A percentile compares a stretch with the other conserved stretches of the same genome.
phyloP scores from a whole-genome alignment of 1,140 invertebrate genomes.

The Rhopalosiphum padi region DNA sequence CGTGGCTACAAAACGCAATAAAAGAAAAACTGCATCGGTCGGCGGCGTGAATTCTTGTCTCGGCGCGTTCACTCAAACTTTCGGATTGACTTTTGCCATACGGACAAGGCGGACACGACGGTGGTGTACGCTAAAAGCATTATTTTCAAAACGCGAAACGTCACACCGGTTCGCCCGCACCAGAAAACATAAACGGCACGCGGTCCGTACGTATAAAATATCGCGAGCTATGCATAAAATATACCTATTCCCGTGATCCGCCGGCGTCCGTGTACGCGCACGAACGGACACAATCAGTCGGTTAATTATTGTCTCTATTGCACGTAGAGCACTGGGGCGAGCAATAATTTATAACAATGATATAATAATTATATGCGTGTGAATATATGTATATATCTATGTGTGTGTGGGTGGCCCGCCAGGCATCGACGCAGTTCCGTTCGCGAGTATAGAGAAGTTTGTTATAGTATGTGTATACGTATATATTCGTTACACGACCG shows the following conservation, averaged over 20 bases:
- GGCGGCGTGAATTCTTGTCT: too few species aligned
- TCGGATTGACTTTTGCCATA: too few species aligned
- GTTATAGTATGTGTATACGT: not conserved
- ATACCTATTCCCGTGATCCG: too few species aligned
- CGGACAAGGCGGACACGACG: too few species aligned
- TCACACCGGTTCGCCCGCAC: too few species aligned
- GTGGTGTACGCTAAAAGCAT: too few species aligned
- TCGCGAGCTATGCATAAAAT: too few species aligned
- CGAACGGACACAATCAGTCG: not conserved
- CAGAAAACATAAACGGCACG: too few species aligned
- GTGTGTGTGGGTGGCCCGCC: not conserved
- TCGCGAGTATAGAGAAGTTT: not conserved
- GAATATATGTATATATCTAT: not conserved
- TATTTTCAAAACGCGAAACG: too few species aligned
- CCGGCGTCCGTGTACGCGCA: too few species aligned
- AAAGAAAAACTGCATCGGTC: not conserved
- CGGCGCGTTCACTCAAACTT: too few species aligned
- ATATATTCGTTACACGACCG: not conserved
- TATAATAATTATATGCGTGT: not conserved
- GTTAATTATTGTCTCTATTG: constrained; percentile 7
- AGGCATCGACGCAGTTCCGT: not conserved
- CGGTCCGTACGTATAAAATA: not conserved
- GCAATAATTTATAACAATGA: not conserved
- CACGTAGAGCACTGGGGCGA: not conserved
- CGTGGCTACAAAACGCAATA: not conserved